phyloP scores from a whole-genome alignment of 2,113 vertebrate genomes.

The Clarias macrocephalus region DNA sequence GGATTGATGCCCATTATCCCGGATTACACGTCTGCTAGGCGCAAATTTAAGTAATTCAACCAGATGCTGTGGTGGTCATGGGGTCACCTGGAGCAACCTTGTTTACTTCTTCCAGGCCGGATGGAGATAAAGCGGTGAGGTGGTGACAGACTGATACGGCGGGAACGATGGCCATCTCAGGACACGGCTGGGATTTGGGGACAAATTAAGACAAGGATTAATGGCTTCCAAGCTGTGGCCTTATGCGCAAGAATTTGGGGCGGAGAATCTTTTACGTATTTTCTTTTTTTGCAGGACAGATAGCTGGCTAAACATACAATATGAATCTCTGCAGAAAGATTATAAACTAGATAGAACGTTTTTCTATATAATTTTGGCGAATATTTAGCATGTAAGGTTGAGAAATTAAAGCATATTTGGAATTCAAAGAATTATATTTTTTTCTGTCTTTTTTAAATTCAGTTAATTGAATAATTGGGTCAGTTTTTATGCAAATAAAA shows the following conservation, averaged over 20 bases:
- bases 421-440: not conserved
- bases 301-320: not conserved
- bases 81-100: conserved; percentile 66
- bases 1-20: conserved; percentile 80
- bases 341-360: not conserved
- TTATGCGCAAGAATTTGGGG: conserved; percentile 68
- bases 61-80: conserved; percentile 74
- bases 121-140: conserved; percentile 12
- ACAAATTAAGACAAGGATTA: conserved; percentile 75
- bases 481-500: no score
- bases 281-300: not conserved
- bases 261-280: conserved; percentile 17
- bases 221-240: conserved; percentile 71
- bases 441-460: no score
- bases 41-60: conserved; percentile 78
- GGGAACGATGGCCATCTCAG: conserved; percentile 33
- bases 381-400: not conserved
- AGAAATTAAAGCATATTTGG: not conserved
- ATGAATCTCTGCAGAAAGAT: not conserved
- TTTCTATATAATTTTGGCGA: not conserved
- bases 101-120: conserved; percentile 13
- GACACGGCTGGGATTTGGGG: conserved; percentile 44
- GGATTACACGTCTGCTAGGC: conserved; percentile 76
- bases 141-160: conserved; percentile 2
- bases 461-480: no score